These are phyloP conservation scores for Tyto alba DNA, from an alignment of 2,113 vertebrate genomes.

Conservation along the genomic window DNA sequence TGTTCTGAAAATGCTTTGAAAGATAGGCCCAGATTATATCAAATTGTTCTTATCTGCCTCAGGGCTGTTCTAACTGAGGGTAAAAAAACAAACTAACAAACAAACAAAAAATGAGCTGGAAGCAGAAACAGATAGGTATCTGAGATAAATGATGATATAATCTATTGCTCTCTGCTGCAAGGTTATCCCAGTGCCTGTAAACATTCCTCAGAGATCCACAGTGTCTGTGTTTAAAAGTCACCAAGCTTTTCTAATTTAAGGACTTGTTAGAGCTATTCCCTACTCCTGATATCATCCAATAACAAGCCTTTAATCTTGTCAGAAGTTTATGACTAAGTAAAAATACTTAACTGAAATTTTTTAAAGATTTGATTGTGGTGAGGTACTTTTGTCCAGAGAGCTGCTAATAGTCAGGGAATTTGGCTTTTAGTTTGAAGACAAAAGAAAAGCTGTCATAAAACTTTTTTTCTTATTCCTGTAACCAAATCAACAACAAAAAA, in stretches of 20 bases:
- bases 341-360: background rate
- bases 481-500: background rate
- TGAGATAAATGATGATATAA: constrained; percentile 35
- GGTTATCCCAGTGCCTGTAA: constrained; percentile 27
- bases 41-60: background rate
- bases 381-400: background rate
- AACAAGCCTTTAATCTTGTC: background rate
- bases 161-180: constrained; percentile 13
- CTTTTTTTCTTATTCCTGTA: background rate
- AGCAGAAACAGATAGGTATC: constrained; percentile 17
- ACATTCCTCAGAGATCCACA: background rate
- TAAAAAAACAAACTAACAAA: too few species aligned
- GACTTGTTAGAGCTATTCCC: background rate
- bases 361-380: background rate
- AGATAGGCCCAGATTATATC: constrained; percentile 1
- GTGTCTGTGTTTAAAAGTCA: background rate
- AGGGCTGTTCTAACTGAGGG: constrained; percentile 23
- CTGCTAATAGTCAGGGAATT: background rate
- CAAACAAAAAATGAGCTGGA: background rate
- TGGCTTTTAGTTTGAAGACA: background rate
- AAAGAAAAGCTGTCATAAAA: background rate
- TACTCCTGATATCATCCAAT: background rate
- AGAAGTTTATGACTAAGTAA: constrained; percentile 3
- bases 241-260: background rate
- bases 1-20: background rate